Conservation (phyloP, 2,113 vertebrate genomes). For the Ciconia maguari region DNA sequence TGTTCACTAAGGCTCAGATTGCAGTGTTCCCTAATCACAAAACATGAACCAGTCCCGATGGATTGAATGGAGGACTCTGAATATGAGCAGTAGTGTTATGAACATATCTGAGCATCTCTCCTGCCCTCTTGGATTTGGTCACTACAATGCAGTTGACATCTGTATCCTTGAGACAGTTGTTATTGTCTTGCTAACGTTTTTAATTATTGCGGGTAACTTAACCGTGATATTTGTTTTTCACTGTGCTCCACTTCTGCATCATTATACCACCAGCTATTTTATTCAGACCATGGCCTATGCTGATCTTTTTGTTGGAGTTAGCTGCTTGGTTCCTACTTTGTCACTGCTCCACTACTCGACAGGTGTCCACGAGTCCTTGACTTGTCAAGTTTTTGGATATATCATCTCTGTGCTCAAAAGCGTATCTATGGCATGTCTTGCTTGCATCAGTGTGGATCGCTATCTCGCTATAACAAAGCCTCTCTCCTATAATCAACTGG, state of each 20-base stretch:
- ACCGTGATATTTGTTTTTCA: slow-evolving; percentile 98
- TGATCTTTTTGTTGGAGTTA: slow-evolving; percentile 94
- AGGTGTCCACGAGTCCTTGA: slow-evolving; percentile 90
- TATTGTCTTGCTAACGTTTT: slow-evolving; percentile 91
- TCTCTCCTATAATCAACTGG: slow-evolving; percentile 96
- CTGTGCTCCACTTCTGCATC: slow-evolving; percentile 93
- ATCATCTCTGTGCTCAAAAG: slow-evolving; percentile 98
- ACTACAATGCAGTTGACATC: slow-evolving; percentile 84
- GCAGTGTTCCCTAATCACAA: slow-evolving; percentile 63
- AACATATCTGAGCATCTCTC: slow-evolving; percentile 85
- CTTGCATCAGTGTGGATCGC: slow-evolving; percentile 96
- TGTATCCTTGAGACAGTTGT: slow-evolving; percentile 93
- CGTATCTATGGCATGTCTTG: slow-evolving; percentile 97
- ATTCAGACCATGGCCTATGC: slow-evolving; percentile 99
- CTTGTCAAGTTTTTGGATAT: slow-evolving; percentile 96
- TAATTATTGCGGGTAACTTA: slow-evolving; percentile 96
- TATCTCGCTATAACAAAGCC: slow-evolving; percentile 98
- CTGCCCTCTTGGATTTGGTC: slow-evolving; percentile 93
- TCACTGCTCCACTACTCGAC: slow-evolving; percentile 94
- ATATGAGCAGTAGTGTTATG: slow-evolving; percentile 78
- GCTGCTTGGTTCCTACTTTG: slow-evolving; percentile 94
- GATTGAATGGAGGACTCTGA: slow-evolving; percentile 78
- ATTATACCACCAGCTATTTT: slow-evolving; percentile 98
- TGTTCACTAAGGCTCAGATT: slow-evolving; percentile 46
- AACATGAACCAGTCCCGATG: slow-evolving; percentile 91